Percentiles rank a stretch among this genome's conserved stretches.
Evolutionary conservation across 53 echinoderm and acorn worm species (phyloP).

Genomic region (Paelopatides confundens): DNA sequence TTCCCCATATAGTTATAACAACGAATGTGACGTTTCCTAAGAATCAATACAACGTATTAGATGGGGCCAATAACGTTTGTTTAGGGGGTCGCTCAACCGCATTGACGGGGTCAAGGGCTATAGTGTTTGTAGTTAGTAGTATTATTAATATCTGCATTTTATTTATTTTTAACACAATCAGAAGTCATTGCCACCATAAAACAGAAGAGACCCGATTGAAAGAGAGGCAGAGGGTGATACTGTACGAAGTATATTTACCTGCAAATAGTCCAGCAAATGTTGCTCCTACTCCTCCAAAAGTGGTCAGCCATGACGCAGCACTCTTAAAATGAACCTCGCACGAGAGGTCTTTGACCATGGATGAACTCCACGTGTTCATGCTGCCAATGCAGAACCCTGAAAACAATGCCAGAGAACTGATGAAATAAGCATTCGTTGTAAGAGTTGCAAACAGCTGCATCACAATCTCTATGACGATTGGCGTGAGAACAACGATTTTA

Average conservation of each 20-base stretch:
- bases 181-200: not conserved
- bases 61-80: no score
- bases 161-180: no score
- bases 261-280: not conserved
- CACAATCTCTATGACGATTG: not conserved
- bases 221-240: not conserved
- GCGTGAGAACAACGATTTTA: not conserved
- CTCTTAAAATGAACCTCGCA: not conserved
- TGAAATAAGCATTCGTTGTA: not conserved
- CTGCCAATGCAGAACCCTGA: not conserved
- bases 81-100: no score
- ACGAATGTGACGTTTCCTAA: no score
- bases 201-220: not conserved
- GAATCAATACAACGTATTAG: no score
- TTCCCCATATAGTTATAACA: no score
- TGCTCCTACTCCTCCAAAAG: not conserved
- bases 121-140: no score
- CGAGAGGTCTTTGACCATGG: not conserved
- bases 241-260: not conserved
- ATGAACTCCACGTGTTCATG: not conserved
- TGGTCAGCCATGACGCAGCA: constrained; percentile 9
- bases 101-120: no score
- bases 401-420: not conserved
- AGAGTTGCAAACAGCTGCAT: not conserved
- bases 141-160: no score